These are phyloP conservation scores for Mixornis gularis DNA, from an alignment of 2,113 vertebrate species.

Conservation along the genomic window DNA sequence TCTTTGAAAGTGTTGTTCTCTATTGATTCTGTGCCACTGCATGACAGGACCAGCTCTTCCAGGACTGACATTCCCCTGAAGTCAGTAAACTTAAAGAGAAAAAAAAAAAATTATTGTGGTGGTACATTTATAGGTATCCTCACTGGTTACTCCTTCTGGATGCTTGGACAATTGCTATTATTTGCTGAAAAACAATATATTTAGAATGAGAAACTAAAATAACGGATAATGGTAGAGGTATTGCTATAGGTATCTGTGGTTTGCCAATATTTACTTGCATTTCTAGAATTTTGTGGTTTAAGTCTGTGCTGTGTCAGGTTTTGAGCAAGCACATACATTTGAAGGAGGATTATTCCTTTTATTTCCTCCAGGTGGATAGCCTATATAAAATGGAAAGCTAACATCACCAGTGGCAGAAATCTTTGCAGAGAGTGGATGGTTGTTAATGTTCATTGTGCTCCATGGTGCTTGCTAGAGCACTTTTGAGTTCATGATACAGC, in stretches of 20 bases:
- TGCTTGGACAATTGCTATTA: background rate
- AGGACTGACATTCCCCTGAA: slow-evolving; percentile 66
- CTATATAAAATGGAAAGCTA: background rate
- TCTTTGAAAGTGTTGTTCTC: slow-evolving; percentile 74
- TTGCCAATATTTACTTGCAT: background rate
- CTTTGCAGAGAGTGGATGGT: background rate
- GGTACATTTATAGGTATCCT: background rate
- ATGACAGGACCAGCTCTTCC: slow-evolving; percentile 76
- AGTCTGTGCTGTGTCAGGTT: background rate
- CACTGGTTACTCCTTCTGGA: background rate
- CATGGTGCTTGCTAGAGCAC: background rate
- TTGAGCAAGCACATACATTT: background rate
- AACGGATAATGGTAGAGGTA: background rate
- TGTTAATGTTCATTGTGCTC: background rate
- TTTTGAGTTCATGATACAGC: background rate
- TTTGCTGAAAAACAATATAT: background rate
- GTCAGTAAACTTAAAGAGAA: slow-evolving; percentile 66
- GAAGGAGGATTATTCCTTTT: background rate
- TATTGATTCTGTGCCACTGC: slow-evolving; percentile 75
- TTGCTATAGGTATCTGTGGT: background rate
- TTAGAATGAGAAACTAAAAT: background rate
- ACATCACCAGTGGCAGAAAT: background rate
- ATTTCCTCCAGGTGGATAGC: background rate
- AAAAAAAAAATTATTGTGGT: background rate
- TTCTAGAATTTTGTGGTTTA: background rate